phyloP scores from a whole-genome alignment of 2,113 vertebrate species.

The Isurus oxyrinchus region DNA sequence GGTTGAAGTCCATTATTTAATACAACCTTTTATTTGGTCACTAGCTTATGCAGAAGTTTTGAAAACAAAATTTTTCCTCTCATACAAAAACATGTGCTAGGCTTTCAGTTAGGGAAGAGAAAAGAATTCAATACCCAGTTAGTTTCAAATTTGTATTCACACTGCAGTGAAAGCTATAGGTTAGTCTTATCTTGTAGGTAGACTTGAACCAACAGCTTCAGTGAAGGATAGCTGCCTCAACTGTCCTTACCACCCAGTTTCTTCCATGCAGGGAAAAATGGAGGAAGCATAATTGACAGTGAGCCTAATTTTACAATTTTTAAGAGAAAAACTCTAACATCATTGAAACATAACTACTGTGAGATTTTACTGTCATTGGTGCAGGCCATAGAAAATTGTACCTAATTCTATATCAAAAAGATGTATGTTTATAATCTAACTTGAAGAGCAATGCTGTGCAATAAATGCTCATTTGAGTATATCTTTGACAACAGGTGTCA shows the following conservation, averaged over 20 bases:
- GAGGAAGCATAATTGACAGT: background rate
- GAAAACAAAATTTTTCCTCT: too few species aligned
- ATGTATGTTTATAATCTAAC: background rate
- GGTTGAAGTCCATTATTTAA: too few species aligned
- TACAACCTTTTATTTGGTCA: too few species aligned
- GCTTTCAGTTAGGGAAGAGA: too few species aligned
- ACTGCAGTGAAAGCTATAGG: background rate
- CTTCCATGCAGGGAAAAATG: background rate
- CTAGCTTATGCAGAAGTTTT: too few species aligned
- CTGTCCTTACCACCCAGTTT: background rate
- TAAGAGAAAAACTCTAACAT: background rate
- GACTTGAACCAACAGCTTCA: background rate
- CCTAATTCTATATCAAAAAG: background rate
- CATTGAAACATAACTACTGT: background rate
- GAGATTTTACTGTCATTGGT: background rate
- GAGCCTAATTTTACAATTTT: background rate
- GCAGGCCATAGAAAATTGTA: background rate
- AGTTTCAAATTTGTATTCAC: background rate
- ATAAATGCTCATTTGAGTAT: background rate
- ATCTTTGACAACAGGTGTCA: background rate
- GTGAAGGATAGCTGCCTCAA: background rate
- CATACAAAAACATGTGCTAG: too few species aligned
- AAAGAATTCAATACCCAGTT: background rate
- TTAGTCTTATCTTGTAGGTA: background rate
- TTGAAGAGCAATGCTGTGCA: background rate